Evolutionary conservation across 2,888 invertebrate species (phyloP), one percentile per base, ranked within the genome.

Genomic region (Dasypogon diadema): DNA sequence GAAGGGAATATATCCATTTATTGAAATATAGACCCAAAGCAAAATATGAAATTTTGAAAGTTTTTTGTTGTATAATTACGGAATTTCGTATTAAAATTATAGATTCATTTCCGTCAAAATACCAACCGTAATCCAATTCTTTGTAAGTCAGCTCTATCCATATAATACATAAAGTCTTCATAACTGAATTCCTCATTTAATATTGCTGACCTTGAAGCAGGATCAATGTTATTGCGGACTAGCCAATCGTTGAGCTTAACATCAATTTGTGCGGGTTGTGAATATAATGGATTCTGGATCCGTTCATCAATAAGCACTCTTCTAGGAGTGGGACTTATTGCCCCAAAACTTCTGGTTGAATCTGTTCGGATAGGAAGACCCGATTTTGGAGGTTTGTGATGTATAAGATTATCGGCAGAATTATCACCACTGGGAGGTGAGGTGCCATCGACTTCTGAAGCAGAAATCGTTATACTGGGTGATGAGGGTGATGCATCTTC

Each of bases 71-170:
- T n/a, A n/a, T n/a, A n/a, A n/a, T n/a, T n/a, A n/a, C n/a, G n/a
- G n/a, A n/a, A n/a, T n/a, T n/a, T n/a, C n/a, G n/a, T n/a, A n/a
- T n/a, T n/a, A n/a, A 56, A 30, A 26, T 60, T 21, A 26, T 12
- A 0, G 76, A 58, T 51, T 22, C 21, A 55, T 63, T 18, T 18
- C 75, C 68, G 21, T 54, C 68, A 74, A 75, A 51, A 26, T 22
- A 82, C 88, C 83, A 85, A 95, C 95, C 91, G 92, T 76, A 98
- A 88, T 70, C 92, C 91, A 75, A 97, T 87, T 81, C 91, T 90
- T 74, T 92, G 88, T 73, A 98, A 87, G 85, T 98, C 98, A 70
- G 95, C 92, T 80, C 95, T 89, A 16, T 92, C 92, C 81, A 95
- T 90, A 81, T 93, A 90, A 78, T 90, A 90, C 77, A 97, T 85